A percentile compares a stretch with the other conserved stretches of the same genome.
These are phyloP conservation scores for Uloborus diversus DNA, from an alignment of 1,140 invertebrate genomes.

Conservation along the genomic window DNA sequence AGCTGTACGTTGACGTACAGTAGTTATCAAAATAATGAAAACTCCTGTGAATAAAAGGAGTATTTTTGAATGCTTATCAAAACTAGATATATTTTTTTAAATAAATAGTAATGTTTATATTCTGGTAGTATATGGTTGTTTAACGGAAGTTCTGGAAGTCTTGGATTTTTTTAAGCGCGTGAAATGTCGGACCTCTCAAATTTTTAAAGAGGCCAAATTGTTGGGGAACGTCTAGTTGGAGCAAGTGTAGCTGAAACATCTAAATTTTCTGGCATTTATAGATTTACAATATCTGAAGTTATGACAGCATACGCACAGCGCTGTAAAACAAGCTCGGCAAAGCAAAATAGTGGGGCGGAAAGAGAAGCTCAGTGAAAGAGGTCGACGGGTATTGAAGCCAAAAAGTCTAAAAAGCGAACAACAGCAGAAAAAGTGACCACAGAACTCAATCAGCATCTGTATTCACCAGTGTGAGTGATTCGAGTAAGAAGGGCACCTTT, in stretches of 20 bases:
- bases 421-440: not conserved
- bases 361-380: not conserved
- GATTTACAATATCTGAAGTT: not conserved
- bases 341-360: not conserved
- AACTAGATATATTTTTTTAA: not conserved
- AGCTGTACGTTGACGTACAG: not conserved
- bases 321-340: not conserved
- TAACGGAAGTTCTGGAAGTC: not conserved
- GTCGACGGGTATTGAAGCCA: no score
- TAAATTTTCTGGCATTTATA: not conserved
- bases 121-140: not conserved
- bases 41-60: not conserved
- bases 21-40: not conserved
- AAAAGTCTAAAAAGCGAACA: not conserved
- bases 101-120: not conserved
- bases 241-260: not conserved
- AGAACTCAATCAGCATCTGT: not conserved
- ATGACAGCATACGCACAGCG: not conserved
- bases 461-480: not conserved
- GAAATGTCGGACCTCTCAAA: not conserved
- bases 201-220: not conserved
- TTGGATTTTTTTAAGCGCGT: not conserved
- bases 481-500: not conserved
- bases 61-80: not conserved
- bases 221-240: not conserved